Percentiles rank a stretch among this genome's conserved stretches.
Conservation (phyloP, 2,888 invertebrate genomes). For the Andrena haemorrhoa region DNA sequence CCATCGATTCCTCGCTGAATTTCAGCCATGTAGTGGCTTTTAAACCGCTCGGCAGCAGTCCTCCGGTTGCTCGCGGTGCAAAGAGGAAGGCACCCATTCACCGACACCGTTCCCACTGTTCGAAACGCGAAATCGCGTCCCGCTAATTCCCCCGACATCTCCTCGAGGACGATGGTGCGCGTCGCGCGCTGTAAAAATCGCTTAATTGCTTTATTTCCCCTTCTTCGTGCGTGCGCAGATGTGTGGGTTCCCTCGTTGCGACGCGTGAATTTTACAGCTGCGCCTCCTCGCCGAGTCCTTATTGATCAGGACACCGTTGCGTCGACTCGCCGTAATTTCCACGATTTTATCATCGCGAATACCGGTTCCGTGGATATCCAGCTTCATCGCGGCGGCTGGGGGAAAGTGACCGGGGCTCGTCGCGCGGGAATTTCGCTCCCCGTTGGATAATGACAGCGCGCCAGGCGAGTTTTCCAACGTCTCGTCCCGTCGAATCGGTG, state of each 20-base stretch:
- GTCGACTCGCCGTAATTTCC: neutral
- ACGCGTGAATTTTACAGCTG: conserved; percentile 35
- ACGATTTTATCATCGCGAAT: conserved; percentile 30
- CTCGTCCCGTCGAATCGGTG: conserved; percentile 34
- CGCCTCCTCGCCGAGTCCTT: conserved; percentile 19
- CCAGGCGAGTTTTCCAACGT: neutral
- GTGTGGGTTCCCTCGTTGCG: neutral
- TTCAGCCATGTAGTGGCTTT: conserved; percentile 2
- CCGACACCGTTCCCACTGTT: conserved; percentile 5
- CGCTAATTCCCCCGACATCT: conserved; percentile 16
- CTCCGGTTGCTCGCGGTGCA: neutral
- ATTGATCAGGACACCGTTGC: conserved; percentile 25
- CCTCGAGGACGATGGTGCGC: neutral
- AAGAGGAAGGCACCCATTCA: conserved; percentile 2
- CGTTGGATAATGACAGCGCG: conserved; percentile 6
- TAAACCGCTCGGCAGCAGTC: neutral
- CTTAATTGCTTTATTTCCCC: conserved; percentile 34
- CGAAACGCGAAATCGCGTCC: neutral
- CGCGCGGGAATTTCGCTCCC: neutral
- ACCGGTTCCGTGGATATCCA: conserved; percentile 21
- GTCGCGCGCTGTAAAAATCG: conserved; percentile 12
- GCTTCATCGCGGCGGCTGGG: neutral
- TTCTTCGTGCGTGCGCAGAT: neutral
- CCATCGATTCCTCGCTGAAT: neutral
- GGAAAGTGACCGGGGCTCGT: neutral